phyloP scores from a whole-genome alignment of 2,113 vertebrate species.

The Riparia riparia region DNA sequence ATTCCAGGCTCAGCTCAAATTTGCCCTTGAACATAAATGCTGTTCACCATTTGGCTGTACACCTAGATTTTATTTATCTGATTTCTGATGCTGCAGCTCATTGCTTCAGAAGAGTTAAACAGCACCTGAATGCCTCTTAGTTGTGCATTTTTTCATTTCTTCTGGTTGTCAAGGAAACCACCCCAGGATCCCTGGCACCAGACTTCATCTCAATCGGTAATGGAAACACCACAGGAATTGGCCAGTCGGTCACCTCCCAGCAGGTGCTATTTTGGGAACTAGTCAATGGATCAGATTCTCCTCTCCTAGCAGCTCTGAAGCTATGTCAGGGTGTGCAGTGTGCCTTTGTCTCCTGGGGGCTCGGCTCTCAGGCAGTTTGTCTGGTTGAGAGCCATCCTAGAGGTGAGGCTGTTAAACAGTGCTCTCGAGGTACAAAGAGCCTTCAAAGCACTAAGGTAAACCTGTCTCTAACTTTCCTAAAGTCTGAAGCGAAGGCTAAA shows the following conservation, averaged over 20 bases:
- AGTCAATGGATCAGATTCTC: constrained; percentile 30
- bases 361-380: not conserved
- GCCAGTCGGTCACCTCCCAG: constrained; percentile 57
- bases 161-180: constrained; percentile 49
- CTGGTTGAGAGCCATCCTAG: not conserved
- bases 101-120: constrained; percentile 2
- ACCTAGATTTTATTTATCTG: not conserved
- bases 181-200: constrained; percentile 34
- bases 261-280: constrained; percentile 22
- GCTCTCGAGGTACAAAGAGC: not conserved
- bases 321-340: not conserved
- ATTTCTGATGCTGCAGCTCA: not conserved
- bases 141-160: constrained; percentile 24
- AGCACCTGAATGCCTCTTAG: not conserved
- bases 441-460: not conserved
- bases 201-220: not conserved
- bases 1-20: not conserved
- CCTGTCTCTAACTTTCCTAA: not conserved
- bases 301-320: not conserved
- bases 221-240: constrained; percentile 55
- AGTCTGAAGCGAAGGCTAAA: not conserved
- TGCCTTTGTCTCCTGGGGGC: not conserved
- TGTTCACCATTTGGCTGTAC: not conserved
- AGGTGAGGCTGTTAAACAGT: not conserved
- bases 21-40: not conserved